A percentile compares a stretch with the other conserved stretches of the same genome.
Evolutionary conservation across 1,140 invertebrate genomes (phyloP).

Genomic region (Coenobita brevimanus): DNA sequence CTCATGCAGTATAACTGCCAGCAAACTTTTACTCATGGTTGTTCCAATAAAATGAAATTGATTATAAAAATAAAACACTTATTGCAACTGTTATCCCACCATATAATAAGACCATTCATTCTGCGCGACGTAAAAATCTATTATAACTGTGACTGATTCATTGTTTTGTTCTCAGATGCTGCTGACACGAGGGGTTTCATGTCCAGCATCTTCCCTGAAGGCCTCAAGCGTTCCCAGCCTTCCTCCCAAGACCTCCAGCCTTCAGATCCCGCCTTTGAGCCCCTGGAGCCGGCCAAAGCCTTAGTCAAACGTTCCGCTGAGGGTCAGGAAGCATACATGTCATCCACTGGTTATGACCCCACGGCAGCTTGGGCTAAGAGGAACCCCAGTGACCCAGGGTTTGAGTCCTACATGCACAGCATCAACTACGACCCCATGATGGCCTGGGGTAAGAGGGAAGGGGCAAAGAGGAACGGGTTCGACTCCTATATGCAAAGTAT

Average conservation of each 20-base stretch:
- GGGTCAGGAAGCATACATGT: not conserved
- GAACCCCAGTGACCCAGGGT: slow-evolving; percentile 19
- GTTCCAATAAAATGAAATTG: too few relatives aligned
- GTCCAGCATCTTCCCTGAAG: slow-evolving; percentile 8
- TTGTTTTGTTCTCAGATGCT: not conserved
- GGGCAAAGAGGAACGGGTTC: slow-evolving; percentile 35
- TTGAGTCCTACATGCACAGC: slow-evolving; percentile 23
- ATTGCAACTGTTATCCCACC: too few relatives aligned
- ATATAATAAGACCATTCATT: too few relatives aligned
- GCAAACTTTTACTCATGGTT: too few relatives aligned
- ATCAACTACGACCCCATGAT: slow-evolving; percentile 36
- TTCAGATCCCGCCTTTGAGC: too few relatives aligned
- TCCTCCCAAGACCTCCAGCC: not conserved
- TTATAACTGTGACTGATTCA: too few relatives aligned
- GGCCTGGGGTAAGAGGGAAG: slow-evolving; percentile 51
- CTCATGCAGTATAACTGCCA: too few relatives aligned
- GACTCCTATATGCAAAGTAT: slow-evolving; percentile 62
- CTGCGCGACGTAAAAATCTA: too few relatives aligned
- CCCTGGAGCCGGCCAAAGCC: not conserved
- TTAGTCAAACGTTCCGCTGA: slow-evolving; percentile 46
- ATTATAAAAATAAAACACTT: too few relatives aligned
- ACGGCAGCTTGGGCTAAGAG: slow-evolving; percentile 32
- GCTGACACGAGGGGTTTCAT: not conserved
- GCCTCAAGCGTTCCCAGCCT: not conserved
- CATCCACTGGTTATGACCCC: slow-evolving; percentile 27